phyloP scores from a whole-genome alignment of 2,113 vertebrate species.

The Arothron firmamentum region DNA sequence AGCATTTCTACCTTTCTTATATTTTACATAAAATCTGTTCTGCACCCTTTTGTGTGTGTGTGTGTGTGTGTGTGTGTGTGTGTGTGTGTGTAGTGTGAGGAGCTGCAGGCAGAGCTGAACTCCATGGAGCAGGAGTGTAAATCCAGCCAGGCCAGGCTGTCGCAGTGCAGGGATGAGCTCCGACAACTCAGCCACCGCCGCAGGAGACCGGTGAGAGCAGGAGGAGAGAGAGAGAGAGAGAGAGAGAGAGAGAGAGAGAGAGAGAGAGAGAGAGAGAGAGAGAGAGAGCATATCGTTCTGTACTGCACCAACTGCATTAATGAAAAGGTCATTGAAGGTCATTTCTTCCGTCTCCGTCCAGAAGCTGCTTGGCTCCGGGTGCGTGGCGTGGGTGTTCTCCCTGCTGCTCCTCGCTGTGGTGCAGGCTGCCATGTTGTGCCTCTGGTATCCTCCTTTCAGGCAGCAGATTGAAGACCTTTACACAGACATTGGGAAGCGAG shows the following conservation, averaged over 20 bases:
- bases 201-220: slow-evolving; percentile 43
- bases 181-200: slow-evolving; percentile 59
- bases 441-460: slow-evolving; percentile 67
- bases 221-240: slow-evolving; percentile 9
- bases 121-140: slow-evolving; percentile 79
- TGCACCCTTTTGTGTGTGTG: no score
- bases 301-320: not conserved
- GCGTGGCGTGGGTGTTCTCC: slow-evolving; percentile 53
- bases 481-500: slow-evolving; percentile 52
- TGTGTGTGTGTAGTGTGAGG: slow-evolving; percentile 70
- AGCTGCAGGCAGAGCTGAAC: slow-evolving; percentile 80
- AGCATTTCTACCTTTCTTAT: no score
- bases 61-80: no score
- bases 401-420: slow-evolving; percentile 17
- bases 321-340: not conserved
- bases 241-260: not conserved
- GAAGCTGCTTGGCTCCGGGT: slow-evolving; percentile 46
- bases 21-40: no score
- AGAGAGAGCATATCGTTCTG: no score
- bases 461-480: slow-evolving; percentile 65
- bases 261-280: not conserved
- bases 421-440: slow-evolving; percentile 51
- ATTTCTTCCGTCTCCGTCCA: slow-evolving; percentile 23
- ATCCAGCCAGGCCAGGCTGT: slow-evolving; percentile 78
- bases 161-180: slow-evolving; percentile 81